Evolutionary conservation across 92 coral and sea anemone genomes (phyloP).

Genomic region (Micromussa lordhowensis): DNA sequence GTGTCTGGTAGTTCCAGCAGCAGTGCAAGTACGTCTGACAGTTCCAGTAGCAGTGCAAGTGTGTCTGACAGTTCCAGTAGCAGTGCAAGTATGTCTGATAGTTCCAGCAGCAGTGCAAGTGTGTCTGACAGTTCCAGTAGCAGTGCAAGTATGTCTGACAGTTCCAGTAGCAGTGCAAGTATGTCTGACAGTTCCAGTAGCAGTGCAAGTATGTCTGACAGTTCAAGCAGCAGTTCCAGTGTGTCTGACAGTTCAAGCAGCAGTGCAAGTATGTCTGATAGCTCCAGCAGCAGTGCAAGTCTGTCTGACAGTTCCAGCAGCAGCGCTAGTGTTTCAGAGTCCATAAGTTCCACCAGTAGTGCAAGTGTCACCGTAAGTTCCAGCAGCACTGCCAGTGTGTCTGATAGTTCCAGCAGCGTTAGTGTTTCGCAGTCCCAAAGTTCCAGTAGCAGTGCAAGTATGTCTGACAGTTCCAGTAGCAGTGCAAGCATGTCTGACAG

Average conservation of each 20-base stretch:
- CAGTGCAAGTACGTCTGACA: neutral
- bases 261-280: neutral
- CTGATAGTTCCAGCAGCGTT: too few relatives aligned
- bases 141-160: neutral
- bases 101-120: neutral
- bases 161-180: neutral
- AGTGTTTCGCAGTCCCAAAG: too few relatives aligned
- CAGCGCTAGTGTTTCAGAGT: too few relatives aligned
- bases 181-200: neutral
- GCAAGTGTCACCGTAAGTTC: too few relatives aligned
- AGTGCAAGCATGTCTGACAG: neutral
- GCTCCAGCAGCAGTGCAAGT: neutral
- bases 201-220: neutral
- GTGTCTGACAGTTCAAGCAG: neutral
- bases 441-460: neutral
- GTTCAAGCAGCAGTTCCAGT: neutral
- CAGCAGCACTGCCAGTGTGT: too few relatives aligned
- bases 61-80: neutral
- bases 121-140: neutral
- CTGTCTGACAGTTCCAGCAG: too few relatives aligned
- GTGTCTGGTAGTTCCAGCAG: neutral
- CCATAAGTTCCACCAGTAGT: too few relatives aligned
- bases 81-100: neutral
- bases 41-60: neutral
- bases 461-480: neutral